Base-by-base conservation (phyloP, 2,888 invertebrate genomes). In the Drosophila paramelanica region DNA sequence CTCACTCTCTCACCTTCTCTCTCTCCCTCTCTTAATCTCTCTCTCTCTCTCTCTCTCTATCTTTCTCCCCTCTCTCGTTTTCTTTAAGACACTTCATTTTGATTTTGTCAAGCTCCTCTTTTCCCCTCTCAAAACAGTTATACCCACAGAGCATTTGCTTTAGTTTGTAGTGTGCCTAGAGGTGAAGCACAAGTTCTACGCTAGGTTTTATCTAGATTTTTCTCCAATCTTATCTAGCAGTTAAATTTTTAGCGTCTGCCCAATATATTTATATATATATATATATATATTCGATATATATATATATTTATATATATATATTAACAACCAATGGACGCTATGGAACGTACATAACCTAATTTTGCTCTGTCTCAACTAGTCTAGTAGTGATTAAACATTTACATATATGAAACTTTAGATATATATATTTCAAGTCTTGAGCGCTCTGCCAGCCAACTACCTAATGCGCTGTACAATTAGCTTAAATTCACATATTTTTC, bases 381-480 rank as follows among this genome's bases (percentile, higher is more conserved):
- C 53, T 66, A 60, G 86, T 85, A 83, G 82, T 73, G 41, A 53
- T 68, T 64, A 52, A 67, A 47, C 61, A 66, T 31, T 31, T 10
- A 67, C 60, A 67, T 61, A 67, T 73, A 67, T 53, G 49, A 58
- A 66, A 52, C 57, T 42, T 45, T 77, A 71, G 77, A 70, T 46
- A 20, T 20, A 42, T 42, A 27, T 77, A 74, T 82, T 82, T 82
- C 85, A 82, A 81, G 82, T 79, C 67, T 80, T 77, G 73, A 87
- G 87, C 87, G 85, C 85, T 84, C 82, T 81, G 87, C 85, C 85
- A 85, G 85, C 87, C 87, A 80, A 81, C 61, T 64, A 78, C 60
- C 68, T 78, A 79, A 81, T 87, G 87, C 85, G 85, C 85, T 85
- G 85, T 85, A 83, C 83, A 82, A 82, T 78, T 88, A 86, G 84